Base-by-base conservation (phyloP, 2,888 invertebrate genomes). In the Palloptera scutellata region DNA sequence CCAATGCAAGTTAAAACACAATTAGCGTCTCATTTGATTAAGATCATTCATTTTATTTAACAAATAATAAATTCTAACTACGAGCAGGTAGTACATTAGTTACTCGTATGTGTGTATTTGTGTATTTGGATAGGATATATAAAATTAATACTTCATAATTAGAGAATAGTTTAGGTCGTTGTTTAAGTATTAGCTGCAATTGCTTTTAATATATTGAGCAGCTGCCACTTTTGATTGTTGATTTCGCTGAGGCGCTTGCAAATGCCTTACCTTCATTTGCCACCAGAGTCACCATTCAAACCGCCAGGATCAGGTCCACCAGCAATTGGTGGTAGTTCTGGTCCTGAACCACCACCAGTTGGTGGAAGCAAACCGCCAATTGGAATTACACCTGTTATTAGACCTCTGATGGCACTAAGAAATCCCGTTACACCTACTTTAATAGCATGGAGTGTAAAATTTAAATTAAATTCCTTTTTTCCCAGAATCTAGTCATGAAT, bases 221-320 rank as follows among this genome's bases (percentile, higher is more conserved):
- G n/a, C 60, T 40, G 58, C 66, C 45, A 12, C 64, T 64, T 15
- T 73, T 70, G 11, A 77, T 69, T 5, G 76, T 73, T 8, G 78
- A 67, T 8, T 72, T 68, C 10, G 74, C 73, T 11, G 76, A 76
- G n/a, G 78, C 73, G 59, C 71, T 70, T 8, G 74, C 68, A 60
- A 61, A 72, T 9, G 73, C 55, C n/a, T 1, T 51, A 17, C 10
- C 52, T 55, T n/a, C n/a, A n/a, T n/a, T n/a, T 40, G 9, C 68
- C 67, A 54, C 71, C 68, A 17, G 63, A 41, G 5, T 54, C 64
- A 11, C 64, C 66, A 53, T 40, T 11, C 45, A 19, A 4, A 40
- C 61, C 66, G 15, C 41, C 54, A 15, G 43, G 60, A 13, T 69
- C 66, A 30, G 17, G 58, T 1, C 52, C 67, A 11, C 64, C 70